A percentile compares a stretch with the other conserved stretches of the same genome.
Evolutionary conservation across 2,888 invertebrate genomes (phyloP).

Genomic region (Dryococelus australis): DNA sequence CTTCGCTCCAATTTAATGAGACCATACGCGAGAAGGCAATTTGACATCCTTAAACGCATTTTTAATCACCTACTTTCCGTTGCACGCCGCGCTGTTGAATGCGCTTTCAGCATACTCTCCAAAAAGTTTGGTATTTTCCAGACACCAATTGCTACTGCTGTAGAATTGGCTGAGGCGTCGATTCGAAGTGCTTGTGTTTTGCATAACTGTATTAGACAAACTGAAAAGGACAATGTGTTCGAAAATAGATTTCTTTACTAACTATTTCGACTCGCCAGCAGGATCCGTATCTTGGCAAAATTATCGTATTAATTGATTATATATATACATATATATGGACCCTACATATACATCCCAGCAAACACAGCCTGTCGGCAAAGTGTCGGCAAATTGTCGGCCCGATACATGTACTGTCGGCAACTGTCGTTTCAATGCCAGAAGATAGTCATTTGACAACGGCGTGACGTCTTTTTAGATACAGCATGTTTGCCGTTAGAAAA

Average conservation of each 20-base stretch:
- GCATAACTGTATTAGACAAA: neutral
- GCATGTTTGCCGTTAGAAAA: no score
- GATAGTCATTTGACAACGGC: no score
- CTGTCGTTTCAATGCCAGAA: no score
- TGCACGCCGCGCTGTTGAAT: constrained; percentile 12
- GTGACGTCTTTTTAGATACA: no score
- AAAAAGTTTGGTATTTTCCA: neutral
- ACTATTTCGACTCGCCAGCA: neutral
- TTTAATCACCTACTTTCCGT: neutral
- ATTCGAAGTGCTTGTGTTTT: constrained; percentile 12
- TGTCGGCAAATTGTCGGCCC: no score
- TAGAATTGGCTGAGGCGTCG: neutral
- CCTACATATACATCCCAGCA: no score
- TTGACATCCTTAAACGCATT: neutral
- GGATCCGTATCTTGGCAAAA: neutral
- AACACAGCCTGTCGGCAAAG: no score
- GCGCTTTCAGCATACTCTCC: neutral
- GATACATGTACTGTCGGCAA: no score
- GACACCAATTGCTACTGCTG: neutral
- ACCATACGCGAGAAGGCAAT: neutral
- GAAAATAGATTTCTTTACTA: neutral
- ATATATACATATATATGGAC: no score
- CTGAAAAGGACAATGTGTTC: neutral
- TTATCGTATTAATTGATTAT: neutral
- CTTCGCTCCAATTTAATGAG: neutral